Conservation (phyloP, 2,888 invertebrate genomes). For the Limulus polyphemus region DNA sequence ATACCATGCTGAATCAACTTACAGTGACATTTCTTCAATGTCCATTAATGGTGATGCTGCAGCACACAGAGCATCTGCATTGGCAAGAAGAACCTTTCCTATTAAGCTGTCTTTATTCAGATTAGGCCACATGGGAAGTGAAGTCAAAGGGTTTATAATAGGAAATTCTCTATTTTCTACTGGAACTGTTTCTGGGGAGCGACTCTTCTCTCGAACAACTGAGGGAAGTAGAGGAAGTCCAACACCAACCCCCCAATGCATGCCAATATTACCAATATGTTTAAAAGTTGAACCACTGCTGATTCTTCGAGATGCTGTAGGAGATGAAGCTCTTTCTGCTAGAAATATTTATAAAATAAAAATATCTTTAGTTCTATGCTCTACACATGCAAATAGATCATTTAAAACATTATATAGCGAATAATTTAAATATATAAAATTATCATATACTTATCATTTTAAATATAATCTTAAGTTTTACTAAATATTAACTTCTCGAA, state of each 20-base stretch:
- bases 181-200: constrained; percentile 13
- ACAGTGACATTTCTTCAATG: constrained; percentile 67
- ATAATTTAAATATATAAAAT: no score
- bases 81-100: constrained; percentile 85
- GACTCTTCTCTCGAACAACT: constrained; percentile 9
- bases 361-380: no score
- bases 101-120: constrained; percentile 63
- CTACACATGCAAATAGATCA: no score
- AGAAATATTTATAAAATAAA: no score
- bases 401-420: no score
- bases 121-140: constrained; percentile 71
- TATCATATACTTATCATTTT: no score
- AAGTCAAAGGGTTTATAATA: constrained; percentile 77
- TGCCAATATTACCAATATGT: constrained; percentile 30
- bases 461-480: no score
- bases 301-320: constrained; percentile 67
- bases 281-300: constrained; percentile 81
- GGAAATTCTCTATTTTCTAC: constrained; percentile 43
- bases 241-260: constrained; percentile 14
- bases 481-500: no score
- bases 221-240: constrained; percentile 12
- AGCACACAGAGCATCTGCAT: constrained; percentile 90
- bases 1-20: constrained; percentile 27
- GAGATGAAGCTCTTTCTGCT: constrained; percentile 27
- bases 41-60: constrained; percentile 93